Conservation (phyloP, 2,113 vertebrate species). For the Dascyllus trimaculatus region DNA sequence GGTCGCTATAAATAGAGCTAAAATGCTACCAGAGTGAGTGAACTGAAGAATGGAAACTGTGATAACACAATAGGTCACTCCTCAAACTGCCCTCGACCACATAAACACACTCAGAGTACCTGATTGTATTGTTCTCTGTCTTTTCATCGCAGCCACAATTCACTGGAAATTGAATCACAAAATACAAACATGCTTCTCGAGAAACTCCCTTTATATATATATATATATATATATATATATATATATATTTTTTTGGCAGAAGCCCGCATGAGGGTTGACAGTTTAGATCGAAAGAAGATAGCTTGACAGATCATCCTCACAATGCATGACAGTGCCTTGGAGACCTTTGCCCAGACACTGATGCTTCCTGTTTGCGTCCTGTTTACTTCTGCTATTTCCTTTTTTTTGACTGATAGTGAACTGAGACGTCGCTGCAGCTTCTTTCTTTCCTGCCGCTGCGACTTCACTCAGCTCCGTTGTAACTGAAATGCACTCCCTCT, state of each 20-base stretch:
- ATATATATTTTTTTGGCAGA: neutral
- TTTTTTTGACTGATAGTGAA: constrained; percentile 13
- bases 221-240: too few species aligned
- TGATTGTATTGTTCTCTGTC: constrained; percentile 13
- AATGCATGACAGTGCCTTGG: constrained; percentile 10
- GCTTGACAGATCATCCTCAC: constrained; percentile 4
- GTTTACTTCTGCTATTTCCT: constrained; percentile 57
- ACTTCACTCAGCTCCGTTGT: constrained; percentile 10
- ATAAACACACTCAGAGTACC: constrained; percentile 46
- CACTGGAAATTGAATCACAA: neutral
- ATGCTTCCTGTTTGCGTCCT: constrained; percentile 68
- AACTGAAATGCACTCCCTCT: constrained; percentile 32
- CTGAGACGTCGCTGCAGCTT: neutral
- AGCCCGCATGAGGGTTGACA: neutral
- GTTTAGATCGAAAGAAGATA: constrained; percentile 23
- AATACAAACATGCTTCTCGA: constrained; percentile 6
- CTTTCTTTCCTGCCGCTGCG: constrained; percentile 8
- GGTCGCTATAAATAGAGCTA: constrained; percentile 4
- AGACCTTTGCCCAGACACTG: constrained; percentile 23
- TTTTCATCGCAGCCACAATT: neutral
- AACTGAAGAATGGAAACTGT: constrained; percentile 47
- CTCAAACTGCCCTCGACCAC: constrained; percentile 32
- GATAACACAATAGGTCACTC: constrained; percentile 52
- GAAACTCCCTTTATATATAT: too few species aligned
- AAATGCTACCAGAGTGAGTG: constrained; percentile 1